These are phyloP conservation scores for Limanda limanda DNA, from an alignment of 2,113 vertebrate genomes.

Conservation along the genomic window DNA sequence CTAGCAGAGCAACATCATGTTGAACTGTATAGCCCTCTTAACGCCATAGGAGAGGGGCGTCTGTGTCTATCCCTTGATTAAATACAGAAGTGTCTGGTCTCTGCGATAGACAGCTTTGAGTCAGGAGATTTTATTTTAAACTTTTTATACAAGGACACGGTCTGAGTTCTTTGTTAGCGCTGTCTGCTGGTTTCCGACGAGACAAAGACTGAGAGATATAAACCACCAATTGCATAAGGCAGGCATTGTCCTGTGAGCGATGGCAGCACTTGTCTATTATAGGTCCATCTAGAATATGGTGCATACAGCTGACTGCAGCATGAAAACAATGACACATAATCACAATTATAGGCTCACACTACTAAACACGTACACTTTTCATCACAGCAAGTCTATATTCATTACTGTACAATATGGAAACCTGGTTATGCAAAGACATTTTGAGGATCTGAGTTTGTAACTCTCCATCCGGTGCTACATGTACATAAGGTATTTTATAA, in stretches of 20 bases:
- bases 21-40: slow-evolving; percentile 7
- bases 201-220: background rate
- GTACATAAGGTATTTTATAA: background rate
- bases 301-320: background rate
- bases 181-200: background rate
- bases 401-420: background rate
- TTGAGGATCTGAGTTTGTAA: background rate
- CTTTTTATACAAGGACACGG: slow-evolving; percentile 1
- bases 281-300: background rate
- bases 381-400: background rate
- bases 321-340: background rate
- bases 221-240: background rate
- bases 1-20: slow-evolving; percentile 42
- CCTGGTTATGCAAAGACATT: background rate
- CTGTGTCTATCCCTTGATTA: slow-evolving; percentile 2
- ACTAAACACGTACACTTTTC: background rate
- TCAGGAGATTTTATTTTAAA: slow-evolving; percentile 1
- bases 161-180: slow-evolving; percentile 19
- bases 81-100: slow-evolving; percentile 27
- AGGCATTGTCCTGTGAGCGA: slow-evolving; percentile 9
- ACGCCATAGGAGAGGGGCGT: background rate
- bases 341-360: background rate
- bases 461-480: background rate
- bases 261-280: background rate
- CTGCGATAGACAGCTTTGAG: slow-evolving; percentile 20